phyloP scores from a whole-genome alignment of 2,888 invertebrate genomes.

The Tenthredo amoena region DNA sequence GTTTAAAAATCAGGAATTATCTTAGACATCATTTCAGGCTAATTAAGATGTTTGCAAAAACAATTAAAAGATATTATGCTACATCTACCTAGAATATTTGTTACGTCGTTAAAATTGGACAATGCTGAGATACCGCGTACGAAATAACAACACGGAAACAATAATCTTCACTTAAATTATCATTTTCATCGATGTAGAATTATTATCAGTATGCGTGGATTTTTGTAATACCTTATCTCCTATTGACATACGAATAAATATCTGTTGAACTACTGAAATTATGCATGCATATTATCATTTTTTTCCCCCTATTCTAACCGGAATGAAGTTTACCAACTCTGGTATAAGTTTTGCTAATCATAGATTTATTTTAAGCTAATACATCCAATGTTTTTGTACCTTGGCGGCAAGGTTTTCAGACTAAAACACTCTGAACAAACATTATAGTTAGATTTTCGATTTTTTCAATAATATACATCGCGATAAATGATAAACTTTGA shows the following conservation, averaged over 20 bases:
- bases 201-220: neutral
- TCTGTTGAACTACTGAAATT: neutral
- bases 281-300: neutral
- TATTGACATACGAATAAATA: neutral
- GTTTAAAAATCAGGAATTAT: neutral
- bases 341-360: slow-evolving; percentile 17
- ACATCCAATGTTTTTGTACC: neutral
- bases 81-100: neutral
- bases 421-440: neutral
- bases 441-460: neutral
- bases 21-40: neutral
- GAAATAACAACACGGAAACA: neutral
- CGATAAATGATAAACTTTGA: neutral
- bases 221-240: neutral
- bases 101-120: neutral
- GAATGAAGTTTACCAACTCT: neutral
- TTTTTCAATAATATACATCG: neutral
- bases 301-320: neutral
- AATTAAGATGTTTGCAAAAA: neutral
- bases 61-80: neutral
- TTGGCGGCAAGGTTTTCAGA: neutral
- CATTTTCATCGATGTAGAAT: neutral
- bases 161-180: neutral
- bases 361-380: neutral
- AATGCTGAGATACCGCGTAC: neutral